Base-by-base conservation (phyloP, 2,113 vertebrate species). In the Hemicordylus capensis region DNA sequence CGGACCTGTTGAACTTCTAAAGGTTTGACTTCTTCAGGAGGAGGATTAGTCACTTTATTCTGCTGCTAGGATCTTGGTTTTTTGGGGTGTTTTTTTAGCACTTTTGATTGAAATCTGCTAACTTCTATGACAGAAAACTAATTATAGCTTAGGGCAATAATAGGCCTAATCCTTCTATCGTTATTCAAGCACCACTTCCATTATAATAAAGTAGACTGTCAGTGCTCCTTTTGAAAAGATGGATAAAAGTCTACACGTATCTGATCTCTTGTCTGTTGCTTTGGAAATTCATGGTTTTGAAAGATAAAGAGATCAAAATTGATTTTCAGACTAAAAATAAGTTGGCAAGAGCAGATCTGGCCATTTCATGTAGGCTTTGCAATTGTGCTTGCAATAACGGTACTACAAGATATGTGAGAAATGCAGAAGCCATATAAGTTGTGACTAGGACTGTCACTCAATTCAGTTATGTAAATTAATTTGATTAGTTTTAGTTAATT, bases 101-200 rank as follows among this genome's bases (percentile, higher is more conserved):
- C 19, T 37, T 80, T 19, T 80, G 78, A 80, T 67, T 73, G 4
- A 0, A 75, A 76, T 64, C 72, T 84, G 59, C 42, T 64, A 79
- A 81, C 34, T 37, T 1, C 78, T 73, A 81, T 89, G 48, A 84
- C 69, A 79, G 82, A 86, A 39, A 64, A 83, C 66, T 31, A 81
- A 46, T 12, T 77, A 42, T 72, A 61, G 81, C 61, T 84, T 86
- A 81, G 83, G 48, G 59, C 77, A 75, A 19, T 88, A 67, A 44
- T 34, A 70, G 34, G 39, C 4, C 1, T 44, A 67, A 7, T 66
- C 0, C 22, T 9, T 39, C 0, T 69, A 6, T 76, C 63, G 58
- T 83, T 39, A 59, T 14, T 84, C 81, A 78, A 51, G 26, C 12
- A 34, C 12, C 73, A 24, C 6, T 90, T 1, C 48, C 19, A n/a